Base-by-base conservation (phyloP, 37 sponge, comb jelly and placozoan genomes). In the Haliclona indistincta region DNA sequence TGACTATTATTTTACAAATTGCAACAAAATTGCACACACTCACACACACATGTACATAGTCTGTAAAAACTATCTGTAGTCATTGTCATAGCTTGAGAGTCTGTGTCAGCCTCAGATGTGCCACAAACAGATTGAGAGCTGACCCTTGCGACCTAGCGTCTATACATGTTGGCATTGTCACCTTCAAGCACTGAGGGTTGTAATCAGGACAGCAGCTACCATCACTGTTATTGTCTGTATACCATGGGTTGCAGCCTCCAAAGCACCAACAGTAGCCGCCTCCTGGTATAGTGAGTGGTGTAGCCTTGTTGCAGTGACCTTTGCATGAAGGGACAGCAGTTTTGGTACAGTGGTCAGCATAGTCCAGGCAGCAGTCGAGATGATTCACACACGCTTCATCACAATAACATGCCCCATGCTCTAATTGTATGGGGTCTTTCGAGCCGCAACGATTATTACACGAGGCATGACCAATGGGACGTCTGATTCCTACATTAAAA, bases 281-380 rank as follows among this genome's bases (percentile, higher is more conserved):
- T 8, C 83, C 83, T 47, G 74, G 64, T 26, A 74, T 73, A 3
- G 61, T 58, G 7, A 20, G 80, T 10, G 81, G 44, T 28, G 8
- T 11, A 11, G 74, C 38, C 39, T 25, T 7, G 23, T 26, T 25
- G 11, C 47, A 5, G 1, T 32, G 45, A 38, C 83, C 83, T 40
- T 66, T 53, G 33, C 83, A 81, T 1, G 74, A 47, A 2, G 65
- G 68, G 53, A 11, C 22, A 65, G 43, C 19, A 39, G 20, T 6
- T 25, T 38, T 30, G 5, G 20, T 4, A 33, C 76, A 81, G 43
- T 64, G 43, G 54, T 74, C 74, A 17, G 65, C 83, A 63, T 81
- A 81, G 28, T 81, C 83, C 56, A 81, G 55, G 73, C 83, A 81
- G 44, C 83, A 81, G 68, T 81, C 83, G 15, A 81, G 35, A 41